A percentile compares a stretch with the other conserved stretches of the same genome.
phyloP scores from a whole-genome alignment of 1,140 invertebrate species.

The Stegodyphus dumicola region DNA sequence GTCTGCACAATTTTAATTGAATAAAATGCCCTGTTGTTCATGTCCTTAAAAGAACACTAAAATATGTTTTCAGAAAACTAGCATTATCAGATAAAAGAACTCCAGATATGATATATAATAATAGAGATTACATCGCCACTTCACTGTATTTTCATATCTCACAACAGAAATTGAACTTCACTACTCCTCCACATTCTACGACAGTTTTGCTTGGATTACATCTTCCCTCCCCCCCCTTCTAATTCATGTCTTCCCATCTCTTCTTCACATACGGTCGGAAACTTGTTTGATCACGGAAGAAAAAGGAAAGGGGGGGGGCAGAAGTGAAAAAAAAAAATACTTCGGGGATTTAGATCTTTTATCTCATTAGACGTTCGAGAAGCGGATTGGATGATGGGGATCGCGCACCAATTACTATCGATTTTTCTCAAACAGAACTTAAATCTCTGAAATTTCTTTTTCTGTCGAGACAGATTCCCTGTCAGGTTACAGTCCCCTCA shows the following conservation, averaged over 20 bases:
- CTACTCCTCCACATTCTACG: not conserved
- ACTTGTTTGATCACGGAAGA: not conserved
- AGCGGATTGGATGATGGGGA: not conserved
- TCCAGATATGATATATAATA: too few relatives aligned
- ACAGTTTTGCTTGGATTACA: not conserved
- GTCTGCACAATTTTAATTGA: too few relatives aligned
- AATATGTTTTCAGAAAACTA: too few relatives aligned
- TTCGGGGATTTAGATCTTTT: constrained; percentile 11
- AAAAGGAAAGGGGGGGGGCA: not conserved
- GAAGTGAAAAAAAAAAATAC: not conserved
- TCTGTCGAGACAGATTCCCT: not conserved
- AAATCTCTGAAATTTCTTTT: not conserved
- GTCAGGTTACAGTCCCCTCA: not conserved
- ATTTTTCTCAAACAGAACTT: not conserved
- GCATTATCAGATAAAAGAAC: too few relatives aligned
- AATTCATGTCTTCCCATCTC: not conserved
- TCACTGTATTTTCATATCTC: too few relatives aligned
- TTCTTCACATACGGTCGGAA: not conserved
- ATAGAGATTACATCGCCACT: too few relatives aligned
- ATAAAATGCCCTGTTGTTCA: too few relatives aligned
- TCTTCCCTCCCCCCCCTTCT: not conserved
- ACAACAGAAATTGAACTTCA: too few relatives aligned
- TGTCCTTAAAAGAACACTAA: too few relatives aligned
- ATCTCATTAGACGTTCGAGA: constrained; percentile 16
- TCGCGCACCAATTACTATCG: not conserved